Evolutionary conservation across 37 sponge, comb jelly and placozoan genomes (phyloP).

Genomic region (Dysidea cf. avara): DNA sequence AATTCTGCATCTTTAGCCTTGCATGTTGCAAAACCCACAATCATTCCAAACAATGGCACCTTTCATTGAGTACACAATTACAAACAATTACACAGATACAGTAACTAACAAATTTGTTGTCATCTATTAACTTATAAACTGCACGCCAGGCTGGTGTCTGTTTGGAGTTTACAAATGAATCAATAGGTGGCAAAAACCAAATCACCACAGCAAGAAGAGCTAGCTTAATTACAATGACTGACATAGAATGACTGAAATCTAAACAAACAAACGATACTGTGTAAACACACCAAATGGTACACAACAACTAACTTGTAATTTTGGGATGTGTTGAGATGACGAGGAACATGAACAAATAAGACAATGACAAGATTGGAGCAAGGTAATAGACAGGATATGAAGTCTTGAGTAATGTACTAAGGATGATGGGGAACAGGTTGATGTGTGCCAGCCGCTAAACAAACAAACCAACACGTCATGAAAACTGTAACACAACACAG

Average conservation of each 20-base stretch:
- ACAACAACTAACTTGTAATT: not conserved
- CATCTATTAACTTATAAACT: too few species aligned
- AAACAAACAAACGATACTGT: too few species aligned
- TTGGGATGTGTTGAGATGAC: slow-evolving; percentile 22
- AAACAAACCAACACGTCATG: not conserved
- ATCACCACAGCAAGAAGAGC: not conserved
- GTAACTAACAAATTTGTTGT: too few species aligned
- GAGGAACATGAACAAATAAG: not conserved
- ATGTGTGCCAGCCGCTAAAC: slow-evolving; percentile 9
- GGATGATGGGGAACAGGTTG: slow-evolving; percentile 25
- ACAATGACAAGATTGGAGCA: slow-evolving; percentile 9
- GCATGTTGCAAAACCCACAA: too few species aligned
- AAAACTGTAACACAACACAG: not conserved
- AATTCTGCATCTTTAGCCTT: too few species aligned
- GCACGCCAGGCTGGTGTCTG: too few species aligned
- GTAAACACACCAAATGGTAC: not conserved
- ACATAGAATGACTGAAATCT: not conserved
- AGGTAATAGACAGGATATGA: slow-evolving; percentile 28
- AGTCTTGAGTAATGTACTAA: slow-evolving; percentile 16
- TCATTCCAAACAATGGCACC: too few species aligned
- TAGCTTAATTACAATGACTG: not conserved
- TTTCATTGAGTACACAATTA: too few species aligned
- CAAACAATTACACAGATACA: too few species aligned
- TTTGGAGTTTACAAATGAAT: too few species aligned
- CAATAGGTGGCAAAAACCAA: too few species aligned